Evolutionary conservation across 2,113 vertebrate genomes (phyloP), one percentile per base, ranked within the genome.

Genomic region (Syngnathus scovelli): DNA sequence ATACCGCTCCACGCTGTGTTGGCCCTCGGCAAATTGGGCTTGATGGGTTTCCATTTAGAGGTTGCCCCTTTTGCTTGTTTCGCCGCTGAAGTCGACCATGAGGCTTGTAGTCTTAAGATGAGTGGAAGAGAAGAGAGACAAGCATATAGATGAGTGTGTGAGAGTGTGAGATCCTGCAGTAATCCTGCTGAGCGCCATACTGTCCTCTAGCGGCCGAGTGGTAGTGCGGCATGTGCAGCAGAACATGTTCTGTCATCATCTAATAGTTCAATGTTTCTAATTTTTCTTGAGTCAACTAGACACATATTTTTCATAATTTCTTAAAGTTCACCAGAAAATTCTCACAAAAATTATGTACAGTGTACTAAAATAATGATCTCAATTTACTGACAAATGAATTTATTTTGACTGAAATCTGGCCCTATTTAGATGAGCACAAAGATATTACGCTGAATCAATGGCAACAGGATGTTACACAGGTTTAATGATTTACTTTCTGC

Each of bases 161-260:
- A 15, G n/a, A 44, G 21, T 43, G 39, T 15, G 39, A 61, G 3
- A 61, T 79, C 56, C 67, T 83, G 80, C 76, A 84, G 74, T 70
- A 68, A 54, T 5, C 67, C 74, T 83, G 39, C 69, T 86, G 83
- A 78, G 87, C 88, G 83, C 87, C 86, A 82, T 77, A 68, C 83
- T 84, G 81, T 88, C 19, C 89, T 90, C 90, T 91, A 83, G 91
- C 89, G 91, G 88, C 43, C 2, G 12, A 59, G 60, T 56, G 27
- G 0, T 3, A 41, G 72, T 52, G 88, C 5, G 68, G 73, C 83
- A 75, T 0, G 58, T 72, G 61, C 61, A 44, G 41, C 61, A 23
- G 52, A 13, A 23, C 10, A 55, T 55, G 9, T n/a, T n/a, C 2
- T 19, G 18, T 2, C 19, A n/a, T 18, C 19, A 2, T 51, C 19